These are phyloP conservation scores for Apamea anceps DNA, from an alignment of 2,888 invertebrate species.

Conservation along the genomic window DNA sequence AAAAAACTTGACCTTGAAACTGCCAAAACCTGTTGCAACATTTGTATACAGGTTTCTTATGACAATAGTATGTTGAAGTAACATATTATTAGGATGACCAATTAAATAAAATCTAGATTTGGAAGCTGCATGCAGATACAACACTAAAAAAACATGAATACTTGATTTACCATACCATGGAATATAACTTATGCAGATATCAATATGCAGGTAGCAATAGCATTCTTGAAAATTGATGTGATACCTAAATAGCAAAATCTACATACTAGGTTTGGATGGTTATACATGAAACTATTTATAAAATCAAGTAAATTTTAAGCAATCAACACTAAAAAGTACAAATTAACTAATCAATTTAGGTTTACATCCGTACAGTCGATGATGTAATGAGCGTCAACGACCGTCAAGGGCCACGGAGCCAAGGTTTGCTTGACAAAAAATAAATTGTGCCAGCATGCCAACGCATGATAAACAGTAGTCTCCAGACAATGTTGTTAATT, in stretches of 20 bases:
- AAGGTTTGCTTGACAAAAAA: conserved; percentile 64
- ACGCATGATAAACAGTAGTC: conserved; percentile 40
- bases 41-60: conserved; percentile 4
- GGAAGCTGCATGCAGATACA: not conserved
- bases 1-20: conserved; percentile 53
- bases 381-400: conserved; percentile 62
- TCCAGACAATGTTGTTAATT: conserved; percentile 34
- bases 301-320: not conserved
- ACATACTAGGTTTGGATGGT: not conserved
- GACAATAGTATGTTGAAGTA: not conserved
- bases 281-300: not conserved
- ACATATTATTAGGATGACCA: not conserved
- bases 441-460: conserved; percentile 59
- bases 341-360: conserved; percentile 31
- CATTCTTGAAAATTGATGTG: not conserved
- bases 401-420: conserved; percentile 63
- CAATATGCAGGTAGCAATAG: not conserved
- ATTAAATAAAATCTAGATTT: not conserved
- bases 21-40: conserved; percentile 37
- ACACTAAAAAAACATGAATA: not conserved
- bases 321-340: conserved; percentile 15
- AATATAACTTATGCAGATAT: not conserved
- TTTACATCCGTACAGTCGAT: conserved; percentile 48
- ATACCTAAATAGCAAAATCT: not conserved
- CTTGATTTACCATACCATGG: not conserved